A percentile compares a stretch with the other conserved stretches of the same genome.
phyloP scores from a whole-genome alignment of 2,797 vertebrate genomes.

The Sarcophilus harrisii region DNA sequence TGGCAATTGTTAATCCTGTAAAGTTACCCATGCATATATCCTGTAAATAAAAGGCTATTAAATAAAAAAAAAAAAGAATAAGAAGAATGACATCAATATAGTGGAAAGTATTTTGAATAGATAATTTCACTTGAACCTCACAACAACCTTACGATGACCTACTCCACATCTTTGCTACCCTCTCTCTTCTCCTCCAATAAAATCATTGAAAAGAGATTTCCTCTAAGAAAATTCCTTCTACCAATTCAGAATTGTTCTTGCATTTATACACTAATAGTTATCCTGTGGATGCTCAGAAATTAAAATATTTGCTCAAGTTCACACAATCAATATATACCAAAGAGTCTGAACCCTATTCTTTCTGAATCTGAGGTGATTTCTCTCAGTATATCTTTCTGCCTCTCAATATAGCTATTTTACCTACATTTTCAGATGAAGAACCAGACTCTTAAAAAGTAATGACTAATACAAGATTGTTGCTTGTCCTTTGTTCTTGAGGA shows the following conservation, averaged over 20 bases:
- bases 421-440: not conserved
- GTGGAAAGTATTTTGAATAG: not conserved
- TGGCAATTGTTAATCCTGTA: no score
- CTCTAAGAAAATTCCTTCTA: not conserved
- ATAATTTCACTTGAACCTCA: not conserved
- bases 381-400: not conserved
- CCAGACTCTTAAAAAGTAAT: not conserved
- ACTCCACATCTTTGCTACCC: not conserved
- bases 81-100: constrained; percentile 19
- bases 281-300: not conserved
- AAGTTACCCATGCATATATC: no score
- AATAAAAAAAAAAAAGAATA: no score
- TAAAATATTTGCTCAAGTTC: not conserved
- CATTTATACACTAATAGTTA: not conserved
- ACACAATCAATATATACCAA: not conserved
- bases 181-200: not conserved
- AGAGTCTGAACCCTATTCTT: not conserved
- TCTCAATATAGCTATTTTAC: not conserved
- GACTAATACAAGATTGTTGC: not conserved
- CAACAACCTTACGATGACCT: not conserved
- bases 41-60: no score
- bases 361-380: not conserved
- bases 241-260: not conserved
- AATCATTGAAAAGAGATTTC: not conserved
- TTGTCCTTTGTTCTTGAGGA: no score